Percentiles rank a stretch among this genome's conserved stretches.
Conservation (phyloP, 1,140 invertebrate genomes). For the Diuraphis noxia region DNA sequence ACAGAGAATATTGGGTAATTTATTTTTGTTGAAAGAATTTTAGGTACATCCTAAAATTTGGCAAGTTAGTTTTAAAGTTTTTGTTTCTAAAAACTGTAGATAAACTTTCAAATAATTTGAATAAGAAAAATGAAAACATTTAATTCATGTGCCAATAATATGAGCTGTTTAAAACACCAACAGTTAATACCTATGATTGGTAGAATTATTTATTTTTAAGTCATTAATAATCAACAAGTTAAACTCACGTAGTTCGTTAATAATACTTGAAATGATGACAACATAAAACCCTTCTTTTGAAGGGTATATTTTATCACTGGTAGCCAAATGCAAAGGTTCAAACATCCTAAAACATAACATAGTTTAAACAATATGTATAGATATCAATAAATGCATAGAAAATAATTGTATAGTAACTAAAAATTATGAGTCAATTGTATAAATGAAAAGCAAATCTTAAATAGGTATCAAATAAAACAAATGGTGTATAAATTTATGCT, state of each 20-base stretch:
- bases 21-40: no score
- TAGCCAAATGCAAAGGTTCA: constrained; percentile 58
- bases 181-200: neutral
- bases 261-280: constrained; percentile 59
- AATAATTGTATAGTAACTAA: neutral
- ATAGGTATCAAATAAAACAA: neutral
- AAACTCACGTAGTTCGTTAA: constrained; percentile 60
- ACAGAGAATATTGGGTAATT: no score
- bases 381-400: neutral
- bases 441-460: neutral
- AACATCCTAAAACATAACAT: constrained; percentile 58
- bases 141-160: neutral
- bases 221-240: neutral
- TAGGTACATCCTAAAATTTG: no score
- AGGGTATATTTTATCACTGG: constrained; percentile 55
- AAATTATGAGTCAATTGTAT: neutral
- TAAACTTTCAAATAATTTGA: neutral
- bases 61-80: no score
- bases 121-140: neutral
- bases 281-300: constrained; percentile 59
- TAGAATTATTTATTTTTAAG: neutral
- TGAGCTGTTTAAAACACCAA: neutral
- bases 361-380: neutral
- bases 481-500: neutral
- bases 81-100: no score